Evolutionary conservation across 1,140 invertebrate species (phyloP).

Genomic region (Brachionus calyciflorus): DNA sequence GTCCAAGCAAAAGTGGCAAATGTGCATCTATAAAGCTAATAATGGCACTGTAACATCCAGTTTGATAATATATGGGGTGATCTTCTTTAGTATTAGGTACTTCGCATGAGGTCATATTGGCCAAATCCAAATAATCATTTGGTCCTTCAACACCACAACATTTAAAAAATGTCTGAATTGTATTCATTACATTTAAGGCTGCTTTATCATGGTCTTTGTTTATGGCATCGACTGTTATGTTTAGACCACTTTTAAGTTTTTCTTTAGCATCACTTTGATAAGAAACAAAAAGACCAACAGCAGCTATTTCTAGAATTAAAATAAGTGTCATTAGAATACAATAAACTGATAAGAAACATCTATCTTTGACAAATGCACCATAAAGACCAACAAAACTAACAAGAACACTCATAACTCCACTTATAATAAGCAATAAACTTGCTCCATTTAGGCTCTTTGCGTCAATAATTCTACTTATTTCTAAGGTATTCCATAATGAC

Average conservation of each 20-base stretch:
- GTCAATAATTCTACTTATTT: constrained; percentile 39
- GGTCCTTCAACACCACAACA: constrained; percentile 40
- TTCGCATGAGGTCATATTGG: constrained; percentile 8
- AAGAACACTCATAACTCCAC: constrained; percentile 30
- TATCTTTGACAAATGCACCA: constrained; percentile 19
- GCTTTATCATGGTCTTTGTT: constrained; percentile 30
- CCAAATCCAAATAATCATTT: constrained; percentile 11
- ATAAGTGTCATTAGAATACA: constrained; percentile 34
- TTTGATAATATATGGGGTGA: constrained; percentile 5
- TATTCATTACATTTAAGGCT: constrained; percentile 37
- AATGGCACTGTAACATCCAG: constrained; percentile 9
- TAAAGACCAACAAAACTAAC: constrained; percentile 40
- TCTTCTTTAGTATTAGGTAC: neutral
- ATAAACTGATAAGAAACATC: constrained; percentile 25
- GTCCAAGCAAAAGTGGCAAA: constrained; percentile 36
- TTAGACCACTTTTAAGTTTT: constrained; percentile 8
- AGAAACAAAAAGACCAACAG: constrained; percentile 15
- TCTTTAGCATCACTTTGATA: constrained; percentile 18
- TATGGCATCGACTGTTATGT: constrained; percentile 1
- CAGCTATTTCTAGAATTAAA: constrained; percentile 29
- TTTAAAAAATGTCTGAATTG: constrained; percentile 33
- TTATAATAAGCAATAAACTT: constrained; percentile 24
- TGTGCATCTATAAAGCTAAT: constrained; percentile 20
- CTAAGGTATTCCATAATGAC: constrained; percentile 26
- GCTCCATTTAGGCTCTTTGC: constrained; percentile 26